A percentile compares a stretch with the other conserved stretches of the same genome.
Conservation (phyloP, 1,140 invertebrate genomes). For the Formica exsecta region DNA sequence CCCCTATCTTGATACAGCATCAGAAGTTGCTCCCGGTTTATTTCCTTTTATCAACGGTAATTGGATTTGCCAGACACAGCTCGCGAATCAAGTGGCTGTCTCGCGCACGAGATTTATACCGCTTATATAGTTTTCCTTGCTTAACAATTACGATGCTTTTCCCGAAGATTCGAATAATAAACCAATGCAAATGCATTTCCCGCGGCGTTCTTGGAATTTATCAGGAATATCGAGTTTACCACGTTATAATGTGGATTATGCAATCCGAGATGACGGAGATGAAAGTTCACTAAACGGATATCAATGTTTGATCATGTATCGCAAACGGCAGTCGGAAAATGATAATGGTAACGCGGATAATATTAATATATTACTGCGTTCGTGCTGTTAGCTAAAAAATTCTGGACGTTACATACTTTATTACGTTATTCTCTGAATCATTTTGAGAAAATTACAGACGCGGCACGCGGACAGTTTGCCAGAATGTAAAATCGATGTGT, state of each 20-base stretch:
- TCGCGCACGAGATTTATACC: constrained; percentile 41
- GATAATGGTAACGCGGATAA: neutral
- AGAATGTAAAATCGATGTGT: constrained; percentile 78
- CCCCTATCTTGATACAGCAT: constrained; percentile 35
- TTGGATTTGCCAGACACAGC: constrained; percentile 62
- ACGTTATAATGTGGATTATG: neutral
- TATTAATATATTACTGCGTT: constrained; percentile 5
- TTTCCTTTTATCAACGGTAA: constrained; percentile 60
- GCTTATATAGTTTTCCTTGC: constrained; percentile 36
- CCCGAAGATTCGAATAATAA: constrained; percentile 33
- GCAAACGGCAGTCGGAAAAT: constrained; percentile 17
- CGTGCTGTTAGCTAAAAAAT: constrained; percentile 1
- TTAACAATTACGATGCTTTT: constrained; percentile 49
- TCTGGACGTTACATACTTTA: neutral
- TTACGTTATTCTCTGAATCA: constrained; percentile 67
- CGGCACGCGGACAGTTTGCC: constrained; percentile 68
- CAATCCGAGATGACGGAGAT: neutral
- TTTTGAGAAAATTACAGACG: constrained; percentile 76
- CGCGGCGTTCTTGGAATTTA: neutral
- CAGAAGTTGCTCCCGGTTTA: constrained; percentile 59
- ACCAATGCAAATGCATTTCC: constrained; percentile 38
- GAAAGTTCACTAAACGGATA: neutral
- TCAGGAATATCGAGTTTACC: neutral
- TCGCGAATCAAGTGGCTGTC: constrained; percentile 49
- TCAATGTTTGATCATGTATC: constrained; percentile 30